Percentiles rank a stretch among this genome's conserved stretches.
Conservation (phyloP, 2,888 invertebrate species). For the Cloeon dipterum region DNA sequence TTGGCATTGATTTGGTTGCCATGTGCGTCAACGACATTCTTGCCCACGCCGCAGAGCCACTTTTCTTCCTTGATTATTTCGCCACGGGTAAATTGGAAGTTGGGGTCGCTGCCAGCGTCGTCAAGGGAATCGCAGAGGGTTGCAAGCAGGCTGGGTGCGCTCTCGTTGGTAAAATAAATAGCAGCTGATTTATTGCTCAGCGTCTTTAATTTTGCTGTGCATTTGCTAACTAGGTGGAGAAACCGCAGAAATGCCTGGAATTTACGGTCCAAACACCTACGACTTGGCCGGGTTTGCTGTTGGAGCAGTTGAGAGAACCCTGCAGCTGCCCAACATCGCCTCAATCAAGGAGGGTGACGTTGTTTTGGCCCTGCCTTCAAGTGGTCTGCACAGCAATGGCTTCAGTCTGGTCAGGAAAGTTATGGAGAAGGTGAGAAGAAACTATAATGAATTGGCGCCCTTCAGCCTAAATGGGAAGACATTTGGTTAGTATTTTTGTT, state of each 20-base stretch:
- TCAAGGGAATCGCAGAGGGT: conserved; percentile 72
- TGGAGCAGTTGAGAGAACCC: conserved; percentile 62
- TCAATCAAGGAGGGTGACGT: conserved; percentile 51
- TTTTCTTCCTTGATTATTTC: conserved; percentile 93
- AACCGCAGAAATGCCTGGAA: conserved; percentile 93
- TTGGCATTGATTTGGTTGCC: conserved; percentile 90
- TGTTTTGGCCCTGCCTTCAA: conserved; percentile 67
- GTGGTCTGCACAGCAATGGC: conserved; percentile 87
- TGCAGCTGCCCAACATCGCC: conserved; percentile 42
- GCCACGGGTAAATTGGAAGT: conserved; percentile 74
- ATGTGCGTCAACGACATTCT: conserved; percentile 96
- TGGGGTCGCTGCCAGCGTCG: conserved; percentile 47
- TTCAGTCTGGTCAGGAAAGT: conserved; percentile 72
- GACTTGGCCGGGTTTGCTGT: conserved; percentile 93
- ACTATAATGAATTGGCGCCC: conserved; percentile 42
- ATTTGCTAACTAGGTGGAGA: conserved; percentile 49
- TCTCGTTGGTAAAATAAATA: conserved; percentile 48
- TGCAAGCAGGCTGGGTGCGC: conserved; percentile 72
- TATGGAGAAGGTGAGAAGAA: conserved; percentile 37
- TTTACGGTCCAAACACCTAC: conserved; percentile 72
- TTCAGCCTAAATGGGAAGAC: conserved; percentile 43
- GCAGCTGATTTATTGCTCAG: neutral
- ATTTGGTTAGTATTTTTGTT: conserved; percentile 31
- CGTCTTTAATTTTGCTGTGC: neutral
- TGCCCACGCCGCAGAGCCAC: conserved; percentile 84